Evolutionary conservation across 2,888 invertebrate genomes (phyloP).

Genomic region (Amphipyra berbera): DNA sequence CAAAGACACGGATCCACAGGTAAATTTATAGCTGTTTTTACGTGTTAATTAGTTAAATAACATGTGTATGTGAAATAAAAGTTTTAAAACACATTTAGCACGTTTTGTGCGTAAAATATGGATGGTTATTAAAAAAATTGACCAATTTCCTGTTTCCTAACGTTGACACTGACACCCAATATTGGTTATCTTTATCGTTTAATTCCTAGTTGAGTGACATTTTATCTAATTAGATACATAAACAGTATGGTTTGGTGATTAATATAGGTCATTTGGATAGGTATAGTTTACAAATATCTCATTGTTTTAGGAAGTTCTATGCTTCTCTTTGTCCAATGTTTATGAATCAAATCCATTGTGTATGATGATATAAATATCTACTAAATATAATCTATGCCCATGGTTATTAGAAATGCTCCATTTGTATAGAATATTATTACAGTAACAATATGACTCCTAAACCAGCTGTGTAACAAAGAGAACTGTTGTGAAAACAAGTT

Average conservation of each 20-base stretch:
- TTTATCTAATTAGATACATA: conserved; percentile 54
- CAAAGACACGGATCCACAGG: conserved; percentile 92
- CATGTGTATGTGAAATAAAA: conserved; percentile 7
- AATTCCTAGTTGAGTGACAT: conserved; percentile 73
- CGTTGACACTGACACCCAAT: conserved; percentile 39
- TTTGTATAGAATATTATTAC: no score
- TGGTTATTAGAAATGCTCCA: background rate
- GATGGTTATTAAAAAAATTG: conserved; percentile 16
- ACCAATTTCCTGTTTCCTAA: conserved; percentile 43
- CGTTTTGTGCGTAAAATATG: conserved; percentile 22
- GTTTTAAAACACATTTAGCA: background rate
- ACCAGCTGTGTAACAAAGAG: background rate
- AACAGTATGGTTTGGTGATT: conserved; percentile 23
- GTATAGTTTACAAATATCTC: conserved; percentile 30
- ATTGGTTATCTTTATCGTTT: conserved; percentile 58
- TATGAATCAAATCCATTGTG: conserved; percentile 24
- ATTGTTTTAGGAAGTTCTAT: conserved; percentile 24
- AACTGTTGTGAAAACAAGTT: conserved; percentile 6
- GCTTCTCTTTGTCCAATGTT: conserved; percentile 26
- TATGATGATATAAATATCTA: background rate
- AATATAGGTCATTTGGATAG: conserved; percentile 9
- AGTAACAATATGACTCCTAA: background rate
- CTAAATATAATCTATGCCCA: background rate
- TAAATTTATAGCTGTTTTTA: conserved; percentile 70
- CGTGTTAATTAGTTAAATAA: conserved; percentile 23